These are phyloP conservation scores for Ploceus nigricollis DNA, from an alignment of 2,113 vertebrate genomes.

Conservation along the genomic window DNA sequence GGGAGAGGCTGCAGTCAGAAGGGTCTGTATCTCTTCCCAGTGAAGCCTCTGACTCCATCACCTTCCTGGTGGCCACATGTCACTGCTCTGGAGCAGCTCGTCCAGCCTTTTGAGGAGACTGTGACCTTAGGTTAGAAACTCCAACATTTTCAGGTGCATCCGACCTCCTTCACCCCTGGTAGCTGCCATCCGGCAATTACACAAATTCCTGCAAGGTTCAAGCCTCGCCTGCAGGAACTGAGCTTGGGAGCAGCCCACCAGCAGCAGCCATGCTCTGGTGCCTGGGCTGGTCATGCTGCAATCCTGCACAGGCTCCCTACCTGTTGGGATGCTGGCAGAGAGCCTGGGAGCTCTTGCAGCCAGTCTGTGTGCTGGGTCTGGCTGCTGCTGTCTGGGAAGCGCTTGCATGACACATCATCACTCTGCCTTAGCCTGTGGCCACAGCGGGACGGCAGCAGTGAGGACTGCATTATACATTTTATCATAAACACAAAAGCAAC, in stretches of 20 bases:
- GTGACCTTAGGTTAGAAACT: neutral
- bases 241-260: neutral
- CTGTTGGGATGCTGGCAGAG: neutral
- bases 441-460: neutral
- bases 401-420: neutral
- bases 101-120: neutral
- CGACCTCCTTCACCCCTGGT: neutral
- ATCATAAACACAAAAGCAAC: slow-evolving; percentile 28
- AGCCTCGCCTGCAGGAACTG: accelerated
- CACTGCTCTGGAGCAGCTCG: accelerated
- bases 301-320: accelerated
- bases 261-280: neutral
- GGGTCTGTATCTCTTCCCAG: neutral
- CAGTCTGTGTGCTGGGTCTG: accelerated
- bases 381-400: neutral
- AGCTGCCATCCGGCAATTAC: too few relatives aligned
- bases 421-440: neutral
- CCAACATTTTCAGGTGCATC: neutral
- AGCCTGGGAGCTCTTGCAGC: neutral
- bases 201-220: neutral
- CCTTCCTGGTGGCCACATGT: neutral
- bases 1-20: neutral
- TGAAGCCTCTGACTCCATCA: neutral
- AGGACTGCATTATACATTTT: neutral
- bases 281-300: accelerated